Evolutionary conservation across 2,888 invertebrate species (phyloP), one percentile per base, ranked within the genome.

Genomic region (Agapetus fuscipes): DNA sequence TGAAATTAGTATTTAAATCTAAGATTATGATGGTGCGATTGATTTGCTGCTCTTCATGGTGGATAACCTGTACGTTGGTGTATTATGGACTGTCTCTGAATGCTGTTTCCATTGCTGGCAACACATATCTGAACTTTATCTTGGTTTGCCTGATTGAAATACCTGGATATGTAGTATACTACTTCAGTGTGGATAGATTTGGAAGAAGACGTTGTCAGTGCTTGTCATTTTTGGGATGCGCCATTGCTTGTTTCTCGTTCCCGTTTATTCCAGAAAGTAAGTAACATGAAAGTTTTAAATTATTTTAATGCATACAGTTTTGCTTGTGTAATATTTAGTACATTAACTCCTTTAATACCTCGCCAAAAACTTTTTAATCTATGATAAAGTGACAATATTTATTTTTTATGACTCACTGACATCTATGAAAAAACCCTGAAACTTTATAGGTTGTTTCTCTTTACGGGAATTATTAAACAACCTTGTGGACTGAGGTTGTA

Each of bases 31-130:
- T 75, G 2, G 56, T 72, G 1, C 66, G 80, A 17, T 60, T 79
- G 30, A 53, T 74, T 24, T 78, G 76, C 26, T 81, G 83, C 16
- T 80, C 80, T 9, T 70, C 83, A 58, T 83, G 83, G 58, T 85
- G 85, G 84, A 68, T 79, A 9, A 76, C 82, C 2, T 79, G 78
- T 48, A 74, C 80, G 1, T 78, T 86, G 53, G 77, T 86, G 5
- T 87, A 83, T 62, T 87, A 84, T 56, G 87, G 87, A 0, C 64
- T 87, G 29, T 83, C 82, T 14, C 66, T 87, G 49, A 84, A 83
- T 62, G 78, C 84, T 1, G 83, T 84, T 4, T 61, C 78, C 3
- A 62, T 87, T 30, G 71, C 76, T 16, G 84, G 83, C 5, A 75
- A 84, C 57, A 78, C 77, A 56, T 81, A 85, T 58, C 58, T 78